phyloP scores from a whole-genome alignment of 2,113 vertebrate genomes.

The Ia io region DNA sequence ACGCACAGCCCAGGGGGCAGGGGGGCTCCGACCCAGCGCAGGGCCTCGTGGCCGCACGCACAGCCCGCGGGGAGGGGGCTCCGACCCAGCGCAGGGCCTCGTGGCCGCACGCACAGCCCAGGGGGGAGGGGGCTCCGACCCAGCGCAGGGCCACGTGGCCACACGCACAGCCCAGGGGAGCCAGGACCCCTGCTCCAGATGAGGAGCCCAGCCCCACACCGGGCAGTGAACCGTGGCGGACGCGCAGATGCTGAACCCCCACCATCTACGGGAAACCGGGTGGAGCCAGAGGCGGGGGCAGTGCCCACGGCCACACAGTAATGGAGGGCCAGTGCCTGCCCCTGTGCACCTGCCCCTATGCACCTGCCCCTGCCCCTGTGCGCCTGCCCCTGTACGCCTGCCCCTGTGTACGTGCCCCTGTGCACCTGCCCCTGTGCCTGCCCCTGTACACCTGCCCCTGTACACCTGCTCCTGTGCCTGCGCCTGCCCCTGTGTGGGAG shows the following conservation, averaged over 20 bases:
- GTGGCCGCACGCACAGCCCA: too few relatives aligned
- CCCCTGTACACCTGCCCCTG: too few relatives aligned
- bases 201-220: not conserved
- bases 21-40: not conserved
- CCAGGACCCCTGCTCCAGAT: not conserved
- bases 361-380: too few relatives aligned
- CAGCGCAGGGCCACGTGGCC: not conserved
- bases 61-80: too few relatives aligned
- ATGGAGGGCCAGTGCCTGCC: not conserved
- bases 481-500: too few relatives aligned
- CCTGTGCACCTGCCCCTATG: too few relatives aligned
- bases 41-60: not conserved
- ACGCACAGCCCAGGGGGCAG: accelerated
- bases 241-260: not conserved
- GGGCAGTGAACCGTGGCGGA: too few relatives aligned
- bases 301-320: not conserved
- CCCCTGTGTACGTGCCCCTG: too few relatives aligned
- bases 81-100: too few relatives aligned
- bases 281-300: not conserved
- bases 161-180: accelerated
- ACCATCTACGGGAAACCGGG: accelerated
- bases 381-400: too few relatives aligned
- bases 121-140: not conserved
- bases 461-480: too few relatives aligned
- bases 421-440: too few relatives aligned